Evolutionary conservation across 2,797 vertebrate genomes (phyloP).

Genomic region (Philypnodon macrostomus): DNA sequence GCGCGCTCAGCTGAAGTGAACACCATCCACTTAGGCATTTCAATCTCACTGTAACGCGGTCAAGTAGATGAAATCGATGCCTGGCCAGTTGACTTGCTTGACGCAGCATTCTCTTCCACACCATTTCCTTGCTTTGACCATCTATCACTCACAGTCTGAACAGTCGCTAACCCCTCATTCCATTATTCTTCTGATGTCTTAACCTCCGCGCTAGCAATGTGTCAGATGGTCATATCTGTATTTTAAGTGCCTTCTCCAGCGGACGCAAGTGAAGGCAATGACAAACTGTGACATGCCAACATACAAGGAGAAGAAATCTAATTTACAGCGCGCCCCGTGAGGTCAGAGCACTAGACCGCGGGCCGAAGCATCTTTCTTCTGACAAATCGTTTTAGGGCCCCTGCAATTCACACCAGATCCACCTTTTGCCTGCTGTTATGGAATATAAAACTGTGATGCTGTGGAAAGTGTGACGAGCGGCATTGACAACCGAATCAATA

Average conservation of each 20-base stretch:
- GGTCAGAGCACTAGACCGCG: slow-evolving; percentile 53
- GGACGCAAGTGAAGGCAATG: slow-evolving; percentile 28
- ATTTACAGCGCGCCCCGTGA: slow-evolving; percentile 66
- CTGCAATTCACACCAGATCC: slow-evolving; percentile 58
- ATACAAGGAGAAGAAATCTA: slow-evolving; percentile 56
- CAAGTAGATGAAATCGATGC: slow-evolving; percentile 74
- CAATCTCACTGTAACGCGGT: slow-evolving; percentile 64
- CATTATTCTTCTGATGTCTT: slow-evolving; percentile 24
- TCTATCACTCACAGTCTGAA: slow-evolving; percentile 56
- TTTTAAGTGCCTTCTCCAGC: slow-evolving; percentile 31
- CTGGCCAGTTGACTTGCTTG: slow-evolving; percentile 65
- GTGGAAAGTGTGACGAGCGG: slow-evolving; percentile 33
- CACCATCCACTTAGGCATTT: slow-evolving; percentile 68
- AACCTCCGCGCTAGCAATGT: slow-evolving; percentile 10
- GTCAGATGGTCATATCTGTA: slow-evolving; percentile 49
- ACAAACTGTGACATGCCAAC: slow-evolving; percentile 55
- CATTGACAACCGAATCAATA: no score
- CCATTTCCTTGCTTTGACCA: slow-evolving; percentile 58
- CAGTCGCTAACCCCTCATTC: slow-evolving; percentile 33
- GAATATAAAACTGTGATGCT: slow-evolving; percentile 44
- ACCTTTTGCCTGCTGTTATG: slow-evolving; percentile 41
- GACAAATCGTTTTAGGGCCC: slow-evolving; percentile 65
- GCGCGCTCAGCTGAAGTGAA: slow-evolving; percentile 59
- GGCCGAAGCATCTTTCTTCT: slow-evolving; percentile 67
- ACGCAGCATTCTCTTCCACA: slow-evolving; percentile 70